Conservation (phyloP, 1,140 invertebrate species). For the Ericerus pela region DNA sequence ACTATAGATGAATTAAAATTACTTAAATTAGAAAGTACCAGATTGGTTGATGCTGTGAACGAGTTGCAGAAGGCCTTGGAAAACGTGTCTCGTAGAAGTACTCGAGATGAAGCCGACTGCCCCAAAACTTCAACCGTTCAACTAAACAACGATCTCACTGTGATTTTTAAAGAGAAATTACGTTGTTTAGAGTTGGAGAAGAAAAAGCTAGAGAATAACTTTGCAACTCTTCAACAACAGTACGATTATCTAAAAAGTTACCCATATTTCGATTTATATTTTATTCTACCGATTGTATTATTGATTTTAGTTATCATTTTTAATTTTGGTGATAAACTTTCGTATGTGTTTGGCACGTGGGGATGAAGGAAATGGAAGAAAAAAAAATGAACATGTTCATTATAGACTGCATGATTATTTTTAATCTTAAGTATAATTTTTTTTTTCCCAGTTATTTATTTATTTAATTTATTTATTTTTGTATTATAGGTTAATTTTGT, state of each 20-base stretch:
- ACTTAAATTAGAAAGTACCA: neutral
- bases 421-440: too few relatives aligned
- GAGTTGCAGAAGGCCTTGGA: neutral
- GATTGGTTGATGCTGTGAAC: neutral
- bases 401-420: too few relatives aligned
- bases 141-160: neutral
- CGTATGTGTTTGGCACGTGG: neutral
- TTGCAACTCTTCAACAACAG: neutral
- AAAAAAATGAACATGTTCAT: too few relatives aligned
- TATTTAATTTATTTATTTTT: too few relatives aligned
- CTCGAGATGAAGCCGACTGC: neutral
- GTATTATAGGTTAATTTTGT: too few relatives aligned
- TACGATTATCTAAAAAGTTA: constrained; percentile 6
- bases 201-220: neutral
- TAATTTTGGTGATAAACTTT: constrained; percentile 6
- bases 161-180: neutral
- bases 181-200: neutral
- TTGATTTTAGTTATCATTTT: neutral
- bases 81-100: neutral
- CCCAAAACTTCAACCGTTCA: neutral
- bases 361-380: too few relatives aligned
- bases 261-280: constrained; percentile 3
- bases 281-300: neutral
- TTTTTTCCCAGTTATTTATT: too few relatives aligned
- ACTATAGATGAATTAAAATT: neutral